Conservation (phyloP, 2,888 invertebrate species). For the Ceratothoa steindachneri region DNA sequence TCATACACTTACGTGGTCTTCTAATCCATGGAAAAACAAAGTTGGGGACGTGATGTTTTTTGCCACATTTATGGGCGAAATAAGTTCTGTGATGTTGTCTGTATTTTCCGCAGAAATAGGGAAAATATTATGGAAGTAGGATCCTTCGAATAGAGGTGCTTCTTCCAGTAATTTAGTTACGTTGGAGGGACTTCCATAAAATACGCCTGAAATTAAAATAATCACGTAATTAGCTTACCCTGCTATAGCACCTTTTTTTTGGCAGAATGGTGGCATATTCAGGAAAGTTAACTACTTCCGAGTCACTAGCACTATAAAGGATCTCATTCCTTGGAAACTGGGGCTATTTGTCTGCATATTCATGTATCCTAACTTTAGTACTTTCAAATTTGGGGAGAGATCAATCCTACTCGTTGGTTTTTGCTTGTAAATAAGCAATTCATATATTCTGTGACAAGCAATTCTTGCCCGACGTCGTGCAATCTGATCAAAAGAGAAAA, state of each 20-base stretch:
- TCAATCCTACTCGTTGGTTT: too few species aligned
- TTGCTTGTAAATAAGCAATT: too few species aligned
- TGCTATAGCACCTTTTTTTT: too few species aligned
- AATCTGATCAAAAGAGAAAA: too few species aligned
- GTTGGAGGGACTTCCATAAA: not conserved
- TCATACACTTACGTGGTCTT: slow-evolving; percentile 35
- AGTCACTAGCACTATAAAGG: too few species aligned
- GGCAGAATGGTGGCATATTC: too few species aligned
- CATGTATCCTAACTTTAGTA: too few species aligned
- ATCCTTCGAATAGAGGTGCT: not conserved
- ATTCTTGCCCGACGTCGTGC: too few species aligned
- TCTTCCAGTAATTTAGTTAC: not conserved
- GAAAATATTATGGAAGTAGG: slow-evolving; percentile 12
- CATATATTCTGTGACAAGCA: too few species aligned
- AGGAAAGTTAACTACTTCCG: too few species aligned
- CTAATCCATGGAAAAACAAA: slow-evolving; percentile 33
- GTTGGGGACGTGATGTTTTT: slow-evolving; percentile 25
- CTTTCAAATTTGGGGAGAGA: too few species aligned
- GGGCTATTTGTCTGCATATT: not conserved
- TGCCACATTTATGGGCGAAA: slow-evolving; percentile 26
- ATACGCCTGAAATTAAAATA: not conserved
- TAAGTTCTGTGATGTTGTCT: not conserved
- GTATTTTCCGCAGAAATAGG: not conserved
- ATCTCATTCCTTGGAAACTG: not conserved
- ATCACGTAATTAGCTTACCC: too few species aligned